These are phyloP conservation scores for Tribolium madens DNA, from an alignment of 1,140 invertebrate species.

Conservation along the genomic window DNA sequence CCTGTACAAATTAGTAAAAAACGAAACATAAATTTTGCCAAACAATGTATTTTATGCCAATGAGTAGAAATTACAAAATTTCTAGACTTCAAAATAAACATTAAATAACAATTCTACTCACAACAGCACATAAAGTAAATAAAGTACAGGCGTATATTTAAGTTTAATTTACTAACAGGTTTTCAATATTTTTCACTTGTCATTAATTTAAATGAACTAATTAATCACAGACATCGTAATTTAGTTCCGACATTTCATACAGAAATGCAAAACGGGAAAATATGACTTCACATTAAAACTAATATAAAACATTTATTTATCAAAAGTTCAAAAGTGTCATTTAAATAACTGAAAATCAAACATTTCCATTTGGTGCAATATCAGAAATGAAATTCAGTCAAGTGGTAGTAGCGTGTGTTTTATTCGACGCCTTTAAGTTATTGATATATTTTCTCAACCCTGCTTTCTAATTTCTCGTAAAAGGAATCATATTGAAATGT, in stretches of 20 bases:
- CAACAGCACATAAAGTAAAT: no score
- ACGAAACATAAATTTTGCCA: no score
- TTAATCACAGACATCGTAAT: background rate
- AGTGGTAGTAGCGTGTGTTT: background rate
- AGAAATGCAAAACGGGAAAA: background rate
- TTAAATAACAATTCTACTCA: no score
- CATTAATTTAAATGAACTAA: background rate
- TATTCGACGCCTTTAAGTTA: constrained; percentile 1
- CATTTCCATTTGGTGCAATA: background rate
- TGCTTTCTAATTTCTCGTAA: constrained; percentile 27
- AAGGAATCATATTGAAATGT: constrained; percentile 37
- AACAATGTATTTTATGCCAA: no score
- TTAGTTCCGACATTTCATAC: background rate
- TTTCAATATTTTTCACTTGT: background rate
- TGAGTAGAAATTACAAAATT: no score
- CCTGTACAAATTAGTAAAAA: no score
- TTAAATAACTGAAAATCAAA: background rate
- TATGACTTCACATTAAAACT: background rate
- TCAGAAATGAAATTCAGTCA: constrained; percentile 2
- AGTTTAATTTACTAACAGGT: background rate
- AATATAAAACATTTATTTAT: background rate
- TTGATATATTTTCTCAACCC: constrained; percentile 4
- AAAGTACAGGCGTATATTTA: no score
- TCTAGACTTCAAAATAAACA: no score
- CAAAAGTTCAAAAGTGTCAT: background rate